Evolutionary conservation across 2,888 invertebrate genomes (phyloP), one percentile per base, ranked within the genome.

Genomic region (Alcis repandata): DNA sequence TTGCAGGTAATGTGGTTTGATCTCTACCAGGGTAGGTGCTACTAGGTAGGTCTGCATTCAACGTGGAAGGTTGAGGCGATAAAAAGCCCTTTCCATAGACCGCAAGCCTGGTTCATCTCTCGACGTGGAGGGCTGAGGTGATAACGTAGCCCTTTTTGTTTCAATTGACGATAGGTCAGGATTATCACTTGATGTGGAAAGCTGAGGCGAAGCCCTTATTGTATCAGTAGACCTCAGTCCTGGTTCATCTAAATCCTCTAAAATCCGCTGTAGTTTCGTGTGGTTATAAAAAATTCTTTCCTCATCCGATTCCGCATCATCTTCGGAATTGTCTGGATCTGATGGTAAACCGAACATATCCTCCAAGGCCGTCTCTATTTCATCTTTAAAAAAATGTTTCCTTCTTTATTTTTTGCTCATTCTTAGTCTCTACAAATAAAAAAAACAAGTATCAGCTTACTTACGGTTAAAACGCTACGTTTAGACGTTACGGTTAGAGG

Each of bases 181-280:
- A 20, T 20, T 20, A 20, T 20, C 45, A 45, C 20, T 11, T 45
- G 11, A 45, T 22, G 43, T 43, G 19, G 43, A 43, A 19, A 43
- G 43, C 19, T 43, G 43, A 43, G 43, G 43, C 43, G 43, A 43
- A 19, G 43, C 45, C 20, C 20, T 3, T 45, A 45, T 20, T 48
- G 32, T 15, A 32, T n/a, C 32, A 32, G 48, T n/a, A 27, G 22
- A 22, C n/a, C 46, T 22, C 13, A 22, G 22, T n/a, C 32, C 48
- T 32, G 48, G 48, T 15, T 48, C 48, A 48, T 48, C 48, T 27
- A 48, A 48, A 15, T 48, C 48, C 32, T 32, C 48, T 32, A 48
- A 32, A n/a, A 48, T 48, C 15, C 32, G 27, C 32, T 48, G 48
- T 32, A 48, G 15, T 27, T 32, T 27, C 32, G 32, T 48, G n/a